Evolutionary conservation across 2,113 vertebrate species (phyloP).

Genomic region (Ibidorhyncha struthersii): DNA sequence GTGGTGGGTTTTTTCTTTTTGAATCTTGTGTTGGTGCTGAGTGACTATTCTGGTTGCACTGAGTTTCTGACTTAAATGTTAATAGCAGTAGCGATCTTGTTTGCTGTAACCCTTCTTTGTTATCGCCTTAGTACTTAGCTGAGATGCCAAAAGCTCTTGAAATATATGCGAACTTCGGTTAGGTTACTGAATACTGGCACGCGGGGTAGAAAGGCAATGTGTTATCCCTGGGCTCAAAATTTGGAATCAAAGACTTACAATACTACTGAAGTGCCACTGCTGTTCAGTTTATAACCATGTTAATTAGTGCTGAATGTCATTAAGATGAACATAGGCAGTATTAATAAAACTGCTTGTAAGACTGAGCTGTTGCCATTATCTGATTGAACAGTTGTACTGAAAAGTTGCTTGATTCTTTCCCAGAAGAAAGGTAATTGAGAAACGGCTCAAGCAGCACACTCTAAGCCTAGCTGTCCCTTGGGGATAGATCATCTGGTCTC

Average conservation of each 20-base stretch:
- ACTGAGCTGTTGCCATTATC: not conserved
- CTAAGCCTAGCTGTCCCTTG: not conserved
- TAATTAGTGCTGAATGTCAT: not conserved
- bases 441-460: not conserved
- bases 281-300: not conserved
- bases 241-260: not conserved
- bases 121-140: not conserved
- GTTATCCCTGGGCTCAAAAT: not conserved
- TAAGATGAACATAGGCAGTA: not conserved
- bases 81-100: not conserved
- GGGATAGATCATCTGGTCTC: not conserved
- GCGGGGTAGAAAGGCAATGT: not conserved
- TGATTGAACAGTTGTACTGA: not conserved
- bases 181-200: not conserved
- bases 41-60: not conserved
- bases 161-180: not conserved
- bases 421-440: not conserved
- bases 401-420: not conserved
- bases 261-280: not conserved
- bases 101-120: not conserved
- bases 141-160: not conserved
- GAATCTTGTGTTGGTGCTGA: not conserved
- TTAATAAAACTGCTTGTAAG: not conserved
- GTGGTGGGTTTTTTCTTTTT: not conserved
- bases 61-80: not conserved